Conservation (phyloP, 2,797 vertebrate genomes). For the Artibeus jamaicensis region DNA sequence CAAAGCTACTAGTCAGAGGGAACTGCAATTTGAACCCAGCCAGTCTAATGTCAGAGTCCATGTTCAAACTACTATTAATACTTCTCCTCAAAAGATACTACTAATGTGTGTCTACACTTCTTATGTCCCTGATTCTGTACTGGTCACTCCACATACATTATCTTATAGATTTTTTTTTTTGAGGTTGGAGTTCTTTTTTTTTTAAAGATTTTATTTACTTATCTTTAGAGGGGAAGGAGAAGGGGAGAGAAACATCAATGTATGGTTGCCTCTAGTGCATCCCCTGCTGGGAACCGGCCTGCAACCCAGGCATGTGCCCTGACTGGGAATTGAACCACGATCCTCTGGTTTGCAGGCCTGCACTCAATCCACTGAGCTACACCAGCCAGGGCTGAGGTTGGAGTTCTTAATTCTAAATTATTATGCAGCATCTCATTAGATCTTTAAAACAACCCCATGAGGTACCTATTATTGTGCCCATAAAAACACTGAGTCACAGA, state of each 20-base stretch:
- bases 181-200: too few species aligned
- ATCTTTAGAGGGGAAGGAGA: too few species aligned
- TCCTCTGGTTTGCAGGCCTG: too few species aligned
- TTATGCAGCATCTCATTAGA: not conserved
- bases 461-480: not conserved
- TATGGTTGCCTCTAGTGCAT: too few species aligned
- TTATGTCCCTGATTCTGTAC: not conserved
- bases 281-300: too few species aligned
- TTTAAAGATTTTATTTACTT: too few species aligned
- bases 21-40: conserved; percentile 35
- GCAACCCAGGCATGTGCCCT: too few species aligned
- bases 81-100: not conserved
- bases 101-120: not conserved
- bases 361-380: too few species aligned
- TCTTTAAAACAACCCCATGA: not conserved
- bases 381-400: too few species aligned
- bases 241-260: too few species aligned
- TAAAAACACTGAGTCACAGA: not conserved
- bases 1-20: not conserved
- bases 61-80: not conserved
- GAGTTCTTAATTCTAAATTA: not conserved
- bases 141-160: not conserved
- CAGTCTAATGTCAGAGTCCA: not conserved
- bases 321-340: too few species aligned
- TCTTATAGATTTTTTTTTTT: not conserved